These are phyloP conservation scores for Thryonomys swinderianus DNA, from an alignment of 2,113 vertebrate species.

Conservation along the genomic window DNA sequence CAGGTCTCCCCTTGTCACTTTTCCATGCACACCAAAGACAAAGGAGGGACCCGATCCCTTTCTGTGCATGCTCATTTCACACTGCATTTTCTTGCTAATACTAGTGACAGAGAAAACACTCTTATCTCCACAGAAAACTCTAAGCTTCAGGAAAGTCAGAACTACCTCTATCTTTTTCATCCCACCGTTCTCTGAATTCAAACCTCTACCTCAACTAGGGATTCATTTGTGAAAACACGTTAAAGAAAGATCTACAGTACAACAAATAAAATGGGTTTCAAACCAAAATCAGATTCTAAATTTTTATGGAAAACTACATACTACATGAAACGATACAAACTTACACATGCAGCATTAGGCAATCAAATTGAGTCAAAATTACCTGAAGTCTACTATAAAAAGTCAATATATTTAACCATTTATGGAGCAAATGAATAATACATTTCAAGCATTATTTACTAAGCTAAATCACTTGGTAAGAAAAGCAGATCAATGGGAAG, in stretches of 20 bases:
- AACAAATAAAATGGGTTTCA: conserved; percentile 35
- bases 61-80: neutral
- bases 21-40: neutral
- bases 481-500: conserved; percentile 22
- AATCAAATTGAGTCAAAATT: conserved; percentile 41
- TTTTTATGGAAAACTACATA: conserved; percentile 39
- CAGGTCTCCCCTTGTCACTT: neutral
- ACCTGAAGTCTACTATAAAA: neutral
- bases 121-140: neutral
- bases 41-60: neutral
- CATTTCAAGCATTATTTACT: neutral
- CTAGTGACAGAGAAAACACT: neutral
- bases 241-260: neutral
- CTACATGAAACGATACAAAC: neutral
- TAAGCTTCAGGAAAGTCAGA: neutral
- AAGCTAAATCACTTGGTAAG: neutral
- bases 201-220: neutral
- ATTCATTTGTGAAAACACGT: neutral
- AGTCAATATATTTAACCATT: neutral
- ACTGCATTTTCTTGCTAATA: neutral
- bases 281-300: neutral
- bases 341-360: neutral
- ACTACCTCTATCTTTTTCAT: neutral
- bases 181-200: neutral
- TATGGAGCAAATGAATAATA: neutral